Conservation (phyloP, 1,140 invertebrate species). For the Phortica variegata region DNA sequence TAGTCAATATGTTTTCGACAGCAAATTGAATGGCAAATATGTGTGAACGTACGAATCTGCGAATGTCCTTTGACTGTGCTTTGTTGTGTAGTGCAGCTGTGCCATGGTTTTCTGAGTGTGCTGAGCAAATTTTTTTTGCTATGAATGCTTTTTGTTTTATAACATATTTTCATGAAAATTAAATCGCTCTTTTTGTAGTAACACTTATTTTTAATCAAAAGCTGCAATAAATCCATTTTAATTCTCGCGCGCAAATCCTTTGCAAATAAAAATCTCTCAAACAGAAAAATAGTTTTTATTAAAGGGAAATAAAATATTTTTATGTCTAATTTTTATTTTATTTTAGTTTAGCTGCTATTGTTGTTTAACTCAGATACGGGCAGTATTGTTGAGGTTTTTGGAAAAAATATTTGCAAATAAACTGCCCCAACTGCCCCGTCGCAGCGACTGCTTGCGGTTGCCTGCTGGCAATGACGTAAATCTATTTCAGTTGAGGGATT, state of each 20-base stretch:
- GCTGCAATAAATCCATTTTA: constrained; percentile 11
- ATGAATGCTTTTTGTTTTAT: constrained; percentile 1
- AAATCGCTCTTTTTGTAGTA: neutral
- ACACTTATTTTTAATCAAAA: constrained; percentile 16
- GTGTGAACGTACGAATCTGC: neutral
- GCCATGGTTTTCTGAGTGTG: too few species aligned
- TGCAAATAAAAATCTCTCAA: constrained; percentile 11
- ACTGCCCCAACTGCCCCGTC: constrained; percentile 28
- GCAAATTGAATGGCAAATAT: constrained; percentile 29
- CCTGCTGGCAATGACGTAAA: constrained; percentile 50
- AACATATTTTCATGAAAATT: too few species aligned
- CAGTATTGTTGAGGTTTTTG: constrained; percentile 42
- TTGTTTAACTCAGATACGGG: neutral
- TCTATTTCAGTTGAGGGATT: constrained; percentile 54
- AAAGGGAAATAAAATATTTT: neutral
- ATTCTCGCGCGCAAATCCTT: neutral
- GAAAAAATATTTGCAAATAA: constrained; percentile 49
- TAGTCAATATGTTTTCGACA: constrained; percentile 30
- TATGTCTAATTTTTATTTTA: constrained; percentile 4
- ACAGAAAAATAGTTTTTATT: constrained; percentile 26
- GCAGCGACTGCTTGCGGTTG: constrained; percentile 16
- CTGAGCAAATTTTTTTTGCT: constrained; percentile 14
- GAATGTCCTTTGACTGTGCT: too few species aligned
- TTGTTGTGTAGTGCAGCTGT: too few species aligned
- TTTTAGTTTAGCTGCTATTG: constrained; percentile 19